phyloP scores from a whole-genome alignment of 2,113 vertebrate species.

The Orthochromis malagaraziensis region DNA sequence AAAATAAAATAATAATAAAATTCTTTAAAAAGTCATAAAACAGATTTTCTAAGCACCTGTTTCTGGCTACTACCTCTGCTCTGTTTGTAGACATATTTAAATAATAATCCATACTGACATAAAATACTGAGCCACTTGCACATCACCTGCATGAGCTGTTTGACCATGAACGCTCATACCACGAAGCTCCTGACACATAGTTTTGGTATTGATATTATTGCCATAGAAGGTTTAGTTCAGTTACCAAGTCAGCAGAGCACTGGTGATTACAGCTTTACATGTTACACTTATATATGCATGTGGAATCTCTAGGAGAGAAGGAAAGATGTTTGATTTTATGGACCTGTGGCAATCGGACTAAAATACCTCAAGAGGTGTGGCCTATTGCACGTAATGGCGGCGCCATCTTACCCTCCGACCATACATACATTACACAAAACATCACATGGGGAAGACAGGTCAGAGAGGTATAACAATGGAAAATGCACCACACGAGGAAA shows the following conservation, averaged over 20 bases:
- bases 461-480: too few species aligned
- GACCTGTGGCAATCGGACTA: neutral
- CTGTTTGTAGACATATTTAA: neutral
- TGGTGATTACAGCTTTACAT: neutral
- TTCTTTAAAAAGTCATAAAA: neutral
- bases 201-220: neutral
- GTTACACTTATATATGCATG: neutral
- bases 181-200: neutral
- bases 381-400: neutral
- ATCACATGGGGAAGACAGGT: too few species aligned
- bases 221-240: neutral
- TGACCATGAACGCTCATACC: neutral
- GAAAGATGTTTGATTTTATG: neutral
- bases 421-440: too few species aligned
- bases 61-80: neutral
- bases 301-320: neutral
- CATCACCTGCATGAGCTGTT: neutral
- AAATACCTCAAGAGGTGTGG: neutral
- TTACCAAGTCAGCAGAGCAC: neutral
- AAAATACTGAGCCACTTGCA: neutral
- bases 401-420: too few species aligned
- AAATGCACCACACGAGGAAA: too few species aligned
- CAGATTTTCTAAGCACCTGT: neutral
- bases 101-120: neutral
- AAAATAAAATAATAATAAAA: neutral